A percentile compares a stretch with the other conserved stretches of the same genome.
Conservation (phyloP, 2,888 invertebrate genomes). For the Panzeria rudis region DNA sequence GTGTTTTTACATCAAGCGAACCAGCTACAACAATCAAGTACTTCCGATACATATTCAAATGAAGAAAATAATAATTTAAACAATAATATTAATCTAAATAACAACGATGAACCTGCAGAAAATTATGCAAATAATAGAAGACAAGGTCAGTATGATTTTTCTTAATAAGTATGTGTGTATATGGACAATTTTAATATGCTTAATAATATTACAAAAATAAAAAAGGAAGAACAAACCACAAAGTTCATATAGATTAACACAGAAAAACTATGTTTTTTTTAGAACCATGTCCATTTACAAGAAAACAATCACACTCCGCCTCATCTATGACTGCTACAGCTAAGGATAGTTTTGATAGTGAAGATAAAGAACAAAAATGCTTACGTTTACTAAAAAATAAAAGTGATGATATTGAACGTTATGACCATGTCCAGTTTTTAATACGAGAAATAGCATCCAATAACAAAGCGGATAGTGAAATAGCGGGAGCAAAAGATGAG, state of each 20-base stretch:
- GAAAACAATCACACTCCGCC: constrained; percentile 73
- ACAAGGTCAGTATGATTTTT: constrained; percentile 55
- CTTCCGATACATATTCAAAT: constrained; percentile 55
- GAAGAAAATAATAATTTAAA: constrained; percentile 73
- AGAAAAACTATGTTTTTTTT: background rate
- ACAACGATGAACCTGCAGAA: constrained; percentile 75
- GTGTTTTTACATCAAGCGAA: constrained; percentile 76
- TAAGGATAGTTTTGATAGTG: constrained; percentile 77
- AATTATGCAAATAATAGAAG: constrained; percentile 71
- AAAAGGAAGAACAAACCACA: too few species aligned
- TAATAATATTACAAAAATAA: background rate
- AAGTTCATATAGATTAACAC: background rate
- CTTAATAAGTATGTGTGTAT: background rate
- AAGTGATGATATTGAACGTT: constrained; percentile 84
- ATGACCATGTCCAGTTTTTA: constrained; percentile 96
- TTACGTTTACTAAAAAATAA: constrained; percentile 82
- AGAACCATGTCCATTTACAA: constrained; percentile 73
- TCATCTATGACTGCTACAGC: constrained; percentile 66
- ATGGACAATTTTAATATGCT: background rate
- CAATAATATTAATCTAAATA: constrained; percentile 74
- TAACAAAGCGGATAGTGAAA: constrained; percentile 86
- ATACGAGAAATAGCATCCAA: constrained; percentile 91
- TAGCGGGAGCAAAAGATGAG: constrained; percentile 83
- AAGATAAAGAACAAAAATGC: constrained; percentile 80
- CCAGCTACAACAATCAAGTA: constrained; percentile 68